Evolutionary conservation across 2,888 invertebrate genomes (phyloP), one percentile per base, ranked within the genome.

Genomic region (Platycnemis pennipes): DNA sequence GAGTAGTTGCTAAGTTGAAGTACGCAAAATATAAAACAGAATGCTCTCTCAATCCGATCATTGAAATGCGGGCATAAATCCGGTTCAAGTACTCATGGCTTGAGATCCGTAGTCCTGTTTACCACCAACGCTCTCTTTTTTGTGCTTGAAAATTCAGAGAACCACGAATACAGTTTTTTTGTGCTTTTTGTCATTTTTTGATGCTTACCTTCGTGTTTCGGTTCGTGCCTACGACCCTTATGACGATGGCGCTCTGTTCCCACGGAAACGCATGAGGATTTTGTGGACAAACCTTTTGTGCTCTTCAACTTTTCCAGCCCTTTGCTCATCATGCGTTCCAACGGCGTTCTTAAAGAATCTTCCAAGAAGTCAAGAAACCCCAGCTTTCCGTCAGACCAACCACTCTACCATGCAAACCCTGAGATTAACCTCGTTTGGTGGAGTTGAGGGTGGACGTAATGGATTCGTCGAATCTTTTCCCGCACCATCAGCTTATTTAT

Each of bases 31-130:
- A n/a, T n/a, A n/a, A 77, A 77, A 31, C 31, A 77, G 37, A 77
- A 77, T 37, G 77, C 13, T 3, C 37, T 77, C 77, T 77, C 8
- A 77, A 77, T 77, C 31, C 31, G 77, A 37, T 37, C 77, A 13
- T 77, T 77, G 77, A 77, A 77, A 7, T 37, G 77, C 13, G 77
- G 77, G 37, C 16, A 37, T 26, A 77, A 77, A 77, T 77, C 77
- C 77, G 77, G 77, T 77, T 77, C 77, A 77, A 77, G 37, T 37
- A 77, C 77, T 77, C 77, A 26, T 77, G 77, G 77, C 16, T 13
- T 13, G 77, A 77, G 77, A 31, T 77, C 77, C 16, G 11, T 37
- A 77, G 37, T 37, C 31, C 77, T 77, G 77, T 37, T 77, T 77
- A 77, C 77, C 77, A 63, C 5, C 63, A 7, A n/a, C 13, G 31